Conservation (phyloP, 2,888 invertebrate genomes). For the Epinotia demarniana region DNA sequence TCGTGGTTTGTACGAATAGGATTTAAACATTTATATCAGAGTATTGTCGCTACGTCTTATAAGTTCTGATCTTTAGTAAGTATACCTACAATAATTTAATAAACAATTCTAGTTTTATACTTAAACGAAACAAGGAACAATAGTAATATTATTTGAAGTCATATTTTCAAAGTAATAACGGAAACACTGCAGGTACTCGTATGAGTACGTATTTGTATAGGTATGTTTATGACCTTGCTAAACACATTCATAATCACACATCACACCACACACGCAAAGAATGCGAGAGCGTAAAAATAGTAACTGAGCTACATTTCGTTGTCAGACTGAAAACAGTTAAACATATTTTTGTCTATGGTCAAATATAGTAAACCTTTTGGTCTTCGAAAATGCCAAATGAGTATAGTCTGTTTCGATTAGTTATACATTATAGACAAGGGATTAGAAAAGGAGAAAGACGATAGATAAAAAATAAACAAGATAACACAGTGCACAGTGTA, state of each 20-base stretch:
- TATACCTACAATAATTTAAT: no score
- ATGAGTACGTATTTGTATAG: not conserved
- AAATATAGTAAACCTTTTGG: not conserved
- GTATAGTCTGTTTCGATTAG: slow-evolving; percentile 1
- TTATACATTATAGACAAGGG: no score
- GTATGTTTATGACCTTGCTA: not conserved
- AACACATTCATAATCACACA: slow-evolving; percentile 23
- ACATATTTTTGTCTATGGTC: slow-evolving; percentile 23
- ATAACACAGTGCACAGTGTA: no score
- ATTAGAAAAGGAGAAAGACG: no score
- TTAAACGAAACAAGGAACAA: no score
- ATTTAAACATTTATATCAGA: no score
- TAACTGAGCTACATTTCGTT: slow-evolving; percentile 13
- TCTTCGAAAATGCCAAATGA: not conserved
- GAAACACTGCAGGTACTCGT: not conserved
- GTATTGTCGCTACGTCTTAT: no score
- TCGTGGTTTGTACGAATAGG: no score
- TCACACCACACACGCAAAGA: slow-evolving; percentile 22
- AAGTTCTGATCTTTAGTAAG: no score
- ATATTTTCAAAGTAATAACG: not conserved
- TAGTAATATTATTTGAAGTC: no score
- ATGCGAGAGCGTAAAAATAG: slow-evolving; percentile 27
- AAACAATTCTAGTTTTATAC: no score
- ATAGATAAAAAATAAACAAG: no score
- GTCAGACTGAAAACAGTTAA: slow-evolving; percentile 19